Base-by-base conservation (phyloP, 2,113 vertebrate genomes). In the Tonatia bakeri region DNA sequence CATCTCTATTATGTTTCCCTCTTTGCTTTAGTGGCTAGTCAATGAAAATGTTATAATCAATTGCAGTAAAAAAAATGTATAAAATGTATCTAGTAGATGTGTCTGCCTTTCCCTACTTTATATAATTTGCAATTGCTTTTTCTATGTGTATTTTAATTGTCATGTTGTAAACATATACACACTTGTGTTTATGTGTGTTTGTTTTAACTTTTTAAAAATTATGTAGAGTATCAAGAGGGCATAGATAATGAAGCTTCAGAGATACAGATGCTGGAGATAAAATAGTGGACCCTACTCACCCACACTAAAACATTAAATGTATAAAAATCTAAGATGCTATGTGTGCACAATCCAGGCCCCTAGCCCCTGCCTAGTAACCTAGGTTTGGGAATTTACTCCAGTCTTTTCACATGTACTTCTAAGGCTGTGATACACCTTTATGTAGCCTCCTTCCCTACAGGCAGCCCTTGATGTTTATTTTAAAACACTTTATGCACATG, bases 181-280 rank as follows among this genome's bases (percentile, higher is more conserved):
- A 40, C 19, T 33, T 2, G 12, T 19, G 16, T 47, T 84, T 76
- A 40, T 13, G 33, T 2, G 12, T 19, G 16, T 40, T 84, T 75
- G 10, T n/a, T 95, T 26, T 87, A 87, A 67, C 1, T 26, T 50
- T 89, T 52, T 31, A 54, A 87, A 87, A 88, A 67, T 95, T 96
- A 47, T 82, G 40, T 94, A 36, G 45, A 47, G 26, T 36, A n/a
- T 67, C 19, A 28, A 2, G 50, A 52, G 6, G 45, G 36, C 26
- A 28, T 36, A 82, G 45, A 73, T 54, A 76, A 81, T 93, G 56
- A 94, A 93, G 36, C 36, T 72, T 76, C 38, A 77, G 24, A 56
- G 9, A 72, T 84, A 38, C 9, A 36, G 26, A 38, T 72, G n/a
- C 16, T 89, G 3, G 5, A 70, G 45, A 65, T 76, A 15, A 61